Evolutionary conservation across 2,797 vertebrate genomes (phyloP).

Genomic region (Bryconaethiops microstoma): DNA sequence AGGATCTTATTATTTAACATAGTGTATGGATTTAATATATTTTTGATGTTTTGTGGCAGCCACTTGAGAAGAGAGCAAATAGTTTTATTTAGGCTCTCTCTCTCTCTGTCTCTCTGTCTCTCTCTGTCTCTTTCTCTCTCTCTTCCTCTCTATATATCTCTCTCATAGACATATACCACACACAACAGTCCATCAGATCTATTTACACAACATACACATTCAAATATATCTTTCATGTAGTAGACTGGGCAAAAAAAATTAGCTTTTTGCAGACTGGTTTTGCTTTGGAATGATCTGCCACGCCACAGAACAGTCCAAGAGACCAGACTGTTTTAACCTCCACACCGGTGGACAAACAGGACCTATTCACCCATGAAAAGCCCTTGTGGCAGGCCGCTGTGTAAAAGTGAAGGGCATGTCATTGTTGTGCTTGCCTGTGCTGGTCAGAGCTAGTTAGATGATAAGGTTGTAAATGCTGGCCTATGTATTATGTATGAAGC

Average conservation of each 20-base stretch:
- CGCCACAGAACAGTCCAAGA: conserved; percentile 36
- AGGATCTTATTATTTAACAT: too few relatives aligned
- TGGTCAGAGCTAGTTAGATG: conserved; percentile 56
- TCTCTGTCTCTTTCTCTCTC: too few relatives aligned
- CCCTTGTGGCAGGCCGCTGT: conserved; percentile 22
- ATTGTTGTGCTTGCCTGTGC: conserved; percentile 60
- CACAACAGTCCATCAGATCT: conserved; percentile 5
- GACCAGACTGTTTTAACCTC: conserved; percentile 42
- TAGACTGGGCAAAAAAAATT: neutral
- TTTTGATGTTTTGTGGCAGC: too few relatives aligned
- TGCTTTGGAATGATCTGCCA: conserved; percentile 38
- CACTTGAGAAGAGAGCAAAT: too few relatives aligned
- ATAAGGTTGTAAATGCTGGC: conserved; percentile 56
- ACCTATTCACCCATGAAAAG: conserved; percentile 40
- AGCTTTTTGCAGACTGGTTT: conserved; percentile 28
- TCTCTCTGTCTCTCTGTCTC: too few relatives aligned
- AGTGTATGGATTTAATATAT: too few relatives aligned
- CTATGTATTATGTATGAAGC: conserved; percentile 73
- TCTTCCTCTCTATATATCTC: neutral
- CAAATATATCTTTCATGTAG: neutral
- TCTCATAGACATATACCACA: neutral
- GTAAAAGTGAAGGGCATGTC: conserved; percentile 61
- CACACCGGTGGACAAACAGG: conserved; percentile 38
- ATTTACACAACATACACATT: conserved; percentile 25
- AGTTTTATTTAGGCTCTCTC: too few relatives aligned